Percentiles rank a stretch among this genome's conserved stretches.
These are phyloP conservation scores for Kryptopterus vitreolus DNA, from an alignment of 2,797 vertebrate species.

Conservation along the genomic window DNA sequence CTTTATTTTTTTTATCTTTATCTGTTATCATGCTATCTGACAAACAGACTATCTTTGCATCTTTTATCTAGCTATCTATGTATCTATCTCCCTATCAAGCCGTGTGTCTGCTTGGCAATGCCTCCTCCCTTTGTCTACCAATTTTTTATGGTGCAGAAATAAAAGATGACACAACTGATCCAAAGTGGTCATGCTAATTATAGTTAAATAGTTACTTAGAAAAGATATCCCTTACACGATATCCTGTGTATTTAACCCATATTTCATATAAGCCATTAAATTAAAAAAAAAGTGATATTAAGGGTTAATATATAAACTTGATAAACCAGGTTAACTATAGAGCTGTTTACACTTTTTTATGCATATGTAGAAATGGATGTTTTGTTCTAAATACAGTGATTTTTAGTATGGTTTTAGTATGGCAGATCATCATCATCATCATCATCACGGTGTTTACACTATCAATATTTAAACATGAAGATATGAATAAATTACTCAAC, in stretches of 20 bases:
- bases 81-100: neutral
- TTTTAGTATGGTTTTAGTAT: no score
- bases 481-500: neutral
- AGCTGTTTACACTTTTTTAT: neutral
- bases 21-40: neutral
- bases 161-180: no score
- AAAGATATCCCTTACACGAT: neutral
- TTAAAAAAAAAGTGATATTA: neutral
- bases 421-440: no score
- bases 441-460: neutral
- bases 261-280: no score
- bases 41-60: neutral
- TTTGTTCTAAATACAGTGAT: neutral
- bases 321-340: neutral
- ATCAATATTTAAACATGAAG: neutral
- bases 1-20: slow-evolving; percentile 8
- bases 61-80: neutral
- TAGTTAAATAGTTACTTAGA: neutral
- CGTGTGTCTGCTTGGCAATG: neutral
- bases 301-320: neutral
- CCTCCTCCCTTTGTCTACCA: neutral
- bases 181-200: neutral
- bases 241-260: neutral
- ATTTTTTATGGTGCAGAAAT: neutral
- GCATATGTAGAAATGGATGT: neutral